Percentiles rank a stretch among this genome's conserved stretches.
Evolutionary conservation across 2,113 vertebrate species (phyloP).

Genomic region (Plestiodon gilberti): DNA sequence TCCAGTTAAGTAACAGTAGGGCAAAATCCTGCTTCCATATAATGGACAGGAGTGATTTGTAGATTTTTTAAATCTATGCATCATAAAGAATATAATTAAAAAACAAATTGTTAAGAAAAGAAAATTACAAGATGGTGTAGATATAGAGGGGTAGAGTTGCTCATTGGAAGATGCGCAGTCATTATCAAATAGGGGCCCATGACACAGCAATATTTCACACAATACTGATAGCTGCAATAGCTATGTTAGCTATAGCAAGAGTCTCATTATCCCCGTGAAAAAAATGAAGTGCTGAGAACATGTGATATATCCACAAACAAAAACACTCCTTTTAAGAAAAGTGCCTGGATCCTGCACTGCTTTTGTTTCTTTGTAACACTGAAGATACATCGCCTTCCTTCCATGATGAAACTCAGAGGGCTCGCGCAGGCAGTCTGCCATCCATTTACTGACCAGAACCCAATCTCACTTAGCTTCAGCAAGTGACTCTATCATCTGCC

Average conservation of each 20-base stretch:
- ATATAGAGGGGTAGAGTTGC: background rate
- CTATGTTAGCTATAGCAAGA: background rate
- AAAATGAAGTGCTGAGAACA: background rate
- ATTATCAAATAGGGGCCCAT: background rate
- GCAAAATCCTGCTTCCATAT: background rate
- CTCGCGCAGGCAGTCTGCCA: background rate
- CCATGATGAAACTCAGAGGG: background rate
- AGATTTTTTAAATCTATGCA: background rate
- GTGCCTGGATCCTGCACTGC: background rate
- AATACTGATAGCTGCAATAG: background rate
- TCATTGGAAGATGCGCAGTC: background rate
- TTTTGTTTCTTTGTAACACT: background rate
- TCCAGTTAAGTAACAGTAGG: background rate
- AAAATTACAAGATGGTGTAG: background rate
- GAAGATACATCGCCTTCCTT: background rate
- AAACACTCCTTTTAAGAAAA: background rate
- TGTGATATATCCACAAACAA: background rate
- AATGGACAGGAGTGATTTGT: background rate
- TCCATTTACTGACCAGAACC: background rate
- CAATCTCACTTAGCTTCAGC: background rate
- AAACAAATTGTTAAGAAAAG: background rate
- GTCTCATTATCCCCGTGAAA: background rate
- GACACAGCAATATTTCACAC: background rate
- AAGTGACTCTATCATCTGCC: background rate
- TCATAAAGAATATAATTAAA: background rate